Percentiles rank a stretch among this genome's conserved stretches.
Conservation (phyloP, 2,797 vertebrate genomes). For the Siniperca undulata region DNA sequence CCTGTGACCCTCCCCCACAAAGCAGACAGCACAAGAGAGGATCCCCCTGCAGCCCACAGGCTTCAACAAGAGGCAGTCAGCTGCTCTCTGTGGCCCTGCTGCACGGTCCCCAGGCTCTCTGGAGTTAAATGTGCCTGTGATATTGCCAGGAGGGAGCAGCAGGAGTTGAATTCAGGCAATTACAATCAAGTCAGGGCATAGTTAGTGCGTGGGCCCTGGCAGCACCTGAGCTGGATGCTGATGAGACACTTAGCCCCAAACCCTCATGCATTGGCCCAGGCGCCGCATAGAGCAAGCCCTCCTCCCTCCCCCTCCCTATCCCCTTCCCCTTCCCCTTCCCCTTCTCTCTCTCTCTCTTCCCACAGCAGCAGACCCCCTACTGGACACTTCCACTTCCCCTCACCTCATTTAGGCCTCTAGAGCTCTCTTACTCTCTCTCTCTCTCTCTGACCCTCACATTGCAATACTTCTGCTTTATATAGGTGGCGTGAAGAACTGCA, state of each 20-base stretch:
- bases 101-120: conserved; percentile 86
- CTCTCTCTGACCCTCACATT: conserved; percentile 75
- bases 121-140: conserved; percentile 99
- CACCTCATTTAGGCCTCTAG: conserved; percentile 78
- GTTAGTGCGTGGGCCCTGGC: conserved; percentile 94
- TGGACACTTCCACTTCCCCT: conserved; percentile 84
- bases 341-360: conserved; percentile 61
- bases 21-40: conserved; percentile 70
- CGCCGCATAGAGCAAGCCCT: conserved; percentile 77
- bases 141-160: conserved; percentile 99
- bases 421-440: conserved; percentile 66
- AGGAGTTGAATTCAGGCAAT: conserved; percentile 99
- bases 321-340: not conserved
- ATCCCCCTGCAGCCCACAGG: conserved; percentile 74
- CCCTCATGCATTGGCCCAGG: conserved; percentile 95
- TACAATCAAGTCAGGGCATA: conserved; percentile 99
- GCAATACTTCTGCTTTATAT: conserved; percentile 80
- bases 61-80: conserved; percentile 78
- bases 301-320: conserved; percentile 1
- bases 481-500: conserved; percentile 79
- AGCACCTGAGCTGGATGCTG: conserved; percentile 99
- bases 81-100: conserved; percentile 79
- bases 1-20: conserved; percentile 77
- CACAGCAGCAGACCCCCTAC: conserved; percentile 83
- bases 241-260: conserved; percentile 99